Evolutionary conservation across 2,113 vertebrate genomes (phyloP), one percentile per base, ranked within the genome.

Genomic region (Fulica atra): DNA sequence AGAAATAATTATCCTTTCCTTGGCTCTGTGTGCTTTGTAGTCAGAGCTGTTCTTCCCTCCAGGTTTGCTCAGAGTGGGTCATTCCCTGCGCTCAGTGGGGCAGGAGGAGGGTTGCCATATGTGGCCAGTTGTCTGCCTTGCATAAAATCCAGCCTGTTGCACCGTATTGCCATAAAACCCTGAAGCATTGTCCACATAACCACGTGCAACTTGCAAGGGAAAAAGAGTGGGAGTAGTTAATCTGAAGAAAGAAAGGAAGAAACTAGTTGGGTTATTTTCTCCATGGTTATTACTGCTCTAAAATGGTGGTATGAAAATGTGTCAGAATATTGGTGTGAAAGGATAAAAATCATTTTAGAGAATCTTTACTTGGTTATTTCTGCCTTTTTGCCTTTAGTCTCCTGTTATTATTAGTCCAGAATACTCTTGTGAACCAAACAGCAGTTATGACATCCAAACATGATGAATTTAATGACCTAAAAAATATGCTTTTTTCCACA

Each of bases 1-100:
- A 81, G 70, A 81, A 96, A 96, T 84, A 96, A 93, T 95, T 94
- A 90, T 81, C 65, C 81, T 48, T 48, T 79, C 48, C 46, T 76
- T 85, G 82, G 50, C 72, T 81, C 63, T 33, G 19, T 31, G 35
- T 46, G 69, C 72, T 83, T 81, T 94, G 61, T 68, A 81, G 86
- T 57, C 73, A 85, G 89, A 78, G 65, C 72, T 65, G 80, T 59
- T 94, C 59, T 66, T 83, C 50, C 66, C 60, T 81, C 65, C 51
- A 57, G 80, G n/a, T 84, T 89, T 84, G 38, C 64, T 92, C 73
- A 29, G 57, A 69, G 69, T 88, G 76, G 53, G 65, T 50, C 64
- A 38, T 44, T 94, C 84, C 77, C 53, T 46, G 48, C 0, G 2
- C 79, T 80, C 64, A 21, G 63, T 35, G 53, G 69, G 92, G 69